Base-by-base conservation (phyloP, 2,113 vertebrate genomes). In the Oryzias javanicus region DNA sequence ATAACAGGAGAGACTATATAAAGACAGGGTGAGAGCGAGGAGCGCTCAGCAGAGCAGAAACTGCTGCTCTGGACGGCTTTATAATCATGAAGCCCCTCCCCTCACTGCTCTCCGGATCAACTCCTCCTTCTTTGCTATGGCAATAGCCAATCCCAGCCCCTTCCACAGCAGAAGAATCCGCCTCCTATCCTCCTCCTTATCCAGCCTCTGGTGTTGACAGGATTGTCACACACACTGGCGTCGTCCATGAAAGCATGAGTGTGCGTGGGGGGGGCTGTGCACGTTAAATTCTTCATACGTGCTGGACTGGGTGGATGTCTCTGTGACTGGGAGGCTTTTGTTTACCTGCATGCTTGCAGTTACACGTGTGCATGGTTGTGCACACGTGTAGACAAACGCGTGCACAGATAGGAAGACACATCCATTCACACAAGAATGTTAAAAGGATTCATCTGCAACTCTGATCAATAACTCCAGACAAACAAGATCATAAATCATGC, bases 71-170 rank as follows among this genome's bases (percentile, higher is more conserved):
- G 67, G 75, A 76, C 72, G 55, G 29, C 80, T 91, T 89, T 90
- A 90, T 91, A 89, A 84, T 71, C 79, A 82, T 45, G 40, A 45
- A 49, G 64, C 88, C 87, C 91, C 91, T 77, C 89, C 90, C 25
- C 74, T 74, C 76, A 70, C 68, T 66, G 60, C 25, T 62, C 74
- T 64, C 73, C 55, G 25, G 35, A 61, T 55, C 53, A 22, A 63
- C 60, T 78, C 88, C 85, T 58, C 91, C 90, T 70, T 59, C 57
- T 85, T 92, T 88, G 90, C 55, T 80, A 91, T 90, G 87, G 89
- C 78, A 89, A 92, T 81, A 18, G 40, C 91, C 90, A 89, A 92
- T 91, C 66, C 35, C 35, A 35, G 35, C 35, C 35, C 35, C 25
- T 35, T 35, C 35, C 35, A 27, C 35, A 4, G 62, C 64, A 76